Evolutionary conservation across 2,113 vertebrate species (phyloP).

Genomic region (Hyla sarda): DNA sequence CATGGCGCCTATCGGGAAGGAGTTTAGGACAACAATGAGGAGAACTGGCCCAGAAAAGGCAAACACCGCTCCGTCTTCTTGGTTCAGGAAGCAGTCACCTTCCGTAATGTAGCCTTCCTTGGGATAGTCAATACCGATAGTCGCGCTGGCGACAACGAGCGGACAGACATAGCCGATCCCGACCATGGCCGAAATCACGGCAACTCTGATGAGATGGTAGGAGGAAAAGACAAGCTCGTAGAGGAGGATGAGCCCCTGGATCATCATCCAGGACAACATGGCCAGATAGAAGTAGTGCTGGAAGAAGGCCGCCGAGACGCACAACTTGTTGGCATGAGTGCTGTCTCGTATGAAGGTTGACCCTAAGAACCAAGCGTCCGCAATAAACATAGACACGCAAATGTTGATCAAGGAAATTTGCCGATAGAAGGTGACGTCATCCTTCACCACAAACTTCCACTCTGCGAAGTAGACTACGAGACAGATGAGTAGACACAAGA

Average conservation of each 20-base stretch:
- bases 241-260: slow-evolving; percentile 79
- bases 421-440: slow-evolving; percentile 77
- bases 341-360: slow-evolving; percentile 24
- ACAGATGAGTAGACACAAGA: slow-evolving; percentile 73
- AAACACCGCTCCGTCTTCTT: slow-evolving; percentile 68
- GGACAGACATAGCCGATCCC: slow-evolving; percentile 79
- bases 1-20: slow-evolving; percentile 74
- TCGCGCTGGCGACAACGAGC: slow-evolving; percentile 72
- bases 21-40: slow-evolving; percentile 74
- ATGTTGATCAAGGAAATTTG: slow-evolving; percentile 78
- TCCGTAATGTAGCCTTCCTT: slow-evolving; percentile 67
- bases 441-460: slow-evolving; percentile 74
- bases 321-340: slow-evolving; percentile 58
- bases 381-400: slow-evolving; percentile 74
- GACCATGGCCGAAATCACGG: slow-evolving; percentile 72
- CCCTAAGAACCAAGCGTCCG: slow-evolving; percentile 79
- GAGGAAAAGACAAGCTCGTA: slow-evolving; percentile 79
- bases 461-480: slow-evolving; percentile 74
- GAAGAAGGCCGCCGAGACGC: slow-evolving; percentile 78
- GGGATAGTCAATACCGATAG: slow-evolving; percentile 74
- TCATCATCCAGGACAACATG: slow-evolving; percentile 86
- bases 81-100: slow-evolving; percentile 76
- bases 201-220: slow-evolving; percentile 72
- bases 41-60: slow-evolving; percentile 80
- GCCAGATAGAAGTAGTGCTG: slow-evolving; percentile 83